Base-by-base conservation (phyloP, 2,888 invertebrate genomes). In the Hydraecia micacea region DNA sequence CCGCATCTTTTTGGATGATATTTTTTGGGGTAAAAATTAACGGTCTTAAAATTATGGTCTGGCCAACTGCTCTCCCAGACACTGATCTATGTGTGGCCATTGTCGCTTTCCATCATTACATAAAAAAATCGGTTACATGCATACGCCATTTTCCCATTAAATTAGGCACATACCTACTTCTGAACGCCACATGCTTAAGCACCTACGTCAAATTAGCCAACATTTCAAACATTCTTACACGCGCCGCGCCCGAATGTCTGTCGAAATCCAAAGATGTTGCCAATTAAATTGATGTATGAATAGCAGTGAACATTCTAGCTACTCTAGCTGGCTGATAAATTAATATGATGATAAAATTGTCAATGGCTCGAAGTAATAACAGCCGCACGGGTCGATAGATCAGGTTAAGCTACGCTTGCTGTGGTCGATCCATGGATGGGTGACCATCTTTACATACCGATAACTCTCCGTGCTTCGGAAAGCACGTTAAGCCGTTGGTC, bases 1-100 rank as follows among this genome's bases (percentile, higher is more conserved):
- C 88, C 88, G 88, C 88, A 88, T 88, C 52, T 46, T 55, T 62
- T 76, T 73, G 2, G 39, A 21, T 18, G 15, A 7, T 28, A n/a
- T 49, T 74, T 77, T 75, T 73, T 67, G 25, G 71, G 63, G 21
- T 60, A 36, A 81, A 60, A 69, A 55, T 73, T 62, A 52, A 81
- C 62, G 55, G 62, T 85, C 46, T 42, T 0, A 25, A 77, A 60
- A 42, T 70, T 52, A 42, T 28, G 73, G 9, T 42, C 1, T 66
- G 7, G 21, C 25, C 28, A 25, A 25, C 36, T 13, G 58, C 58
- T 25, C 4, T 25, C 4, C 25, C 11, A 55, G 55, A 11, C 25
- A 55, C 55, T n/a, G n/a, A 55, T 55, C 11, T 55, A n/a, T 55
- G 11, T 55, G 55, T 55, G 4, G 25, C 11, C 55, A 11, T 55